Percentiles rank a stretch among this genome's conserved stretches.
These are phyloP conservation scores for Falco peregrinus DNA, from an alignment of 2,797 vertebrate species.

Conservation along the genomic window DNA sequence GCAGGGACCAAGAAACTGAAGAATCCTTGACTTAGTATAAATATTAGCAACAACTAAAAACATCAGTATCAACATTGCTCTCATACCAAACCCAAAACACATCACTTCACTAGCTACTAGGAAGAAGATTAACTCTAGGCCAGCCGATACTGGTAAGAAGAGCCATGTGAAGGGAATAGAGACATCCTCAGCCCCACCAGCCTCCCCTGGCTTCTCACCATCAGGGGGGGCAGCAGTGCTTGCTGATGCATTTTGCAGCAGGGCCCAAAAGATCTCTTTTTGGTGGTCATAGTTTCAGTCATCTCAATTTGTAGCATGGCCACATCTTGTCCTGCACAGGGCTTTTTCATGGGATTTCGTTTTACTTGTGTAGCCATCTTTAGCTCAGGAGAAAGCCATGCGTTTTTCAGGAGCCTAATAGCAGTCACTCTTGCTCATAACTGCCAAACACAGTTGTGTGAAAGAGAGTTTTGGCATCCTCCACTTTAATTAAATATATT, in stretches of 20 bases:
- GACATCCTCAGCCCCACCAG: background rate
- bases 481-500: background rate
- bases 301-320: background rate
- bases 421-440: fast-evolving
- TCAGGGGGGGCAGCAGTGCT: background rate
- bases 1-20: too few relatives aligned
- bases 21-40: too few relatives aligned
- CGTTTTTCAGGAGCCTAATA: background rate
- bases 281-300: background rate
- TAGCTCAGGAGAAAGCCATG: background rate
- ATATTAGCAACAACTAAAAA: too few relatives aligned
- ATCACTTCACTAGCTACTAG: too few relatives aligned
- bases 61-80: too few relatives aligned
- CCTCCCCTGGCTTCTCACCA: background rate
- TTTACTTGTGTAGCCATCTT: background rate
- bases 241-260: background rate
- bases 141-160: background rate
- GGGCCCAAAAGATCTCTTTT: background rate
- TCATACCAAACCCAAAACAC: too few relatives aligned
- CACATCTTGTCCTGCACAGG: background rate
- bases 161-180: background rate
- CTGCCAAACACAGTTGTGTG: fast-evolving
- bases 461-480: background rate
- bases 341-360: background rate
- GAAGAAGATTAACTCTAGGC: too few relatives aligned